These are phyloP conservation scores for Pseudorhiza aurosa DNA, from an alignment of 30 jellyfish, hydroid and myxozoan genomes.

Conservation along the genomic window DNA sequence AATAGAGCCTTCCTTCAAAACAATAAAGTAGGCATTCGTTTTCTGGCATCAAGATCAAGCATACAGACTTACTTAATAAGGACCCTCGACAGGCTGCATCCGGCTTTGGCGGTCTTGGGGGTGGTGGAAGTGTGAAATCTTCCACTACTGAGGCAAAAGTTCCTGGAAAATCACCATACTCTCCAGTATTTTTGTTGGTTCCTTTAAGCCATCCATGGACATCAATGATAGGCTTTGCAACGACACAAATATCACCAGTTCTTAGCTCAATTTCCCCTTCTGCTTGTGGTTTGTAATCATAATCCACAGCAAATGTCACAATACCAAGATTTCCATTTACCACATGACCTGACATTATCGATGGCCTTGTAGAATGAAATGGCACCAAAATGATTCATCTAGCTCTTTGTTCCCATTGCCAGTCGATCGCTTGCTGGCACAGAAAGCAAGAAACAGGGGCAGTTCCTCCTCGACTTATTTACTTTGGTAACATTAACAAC, in stretches of 20 bases:
- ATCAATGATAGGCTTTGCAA: conserved; percentile 69
- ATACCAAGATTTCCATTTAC: conserved; percentile 62
- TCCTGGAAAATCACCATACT: conserved; percentile 92
- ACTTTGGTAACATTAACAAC: too few species aligned
- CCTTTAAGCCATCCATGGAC: conserved; percentile 90
- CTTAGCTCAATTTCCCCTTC: conserved; percentile 73
- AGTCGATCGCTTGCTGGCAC: too few species aligned
- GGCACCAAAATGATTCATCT: too few species aligned
- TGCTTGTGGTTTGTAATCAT: conserved; percentile 64
- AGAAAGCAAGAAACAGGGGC: too few species aligned
- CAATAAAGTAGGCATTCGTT: too few species aligned
- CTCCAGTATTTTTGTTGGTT: conserved; percentile 68
- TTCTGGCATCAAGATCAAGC: too few species aligned
- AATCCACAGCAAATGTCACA: conserved; percentile 69
- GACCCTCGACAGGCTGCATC: background rate
- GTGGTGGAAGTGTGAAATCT: conserved; percentile 82
- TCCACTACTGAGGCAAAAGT: conserved; percentile 70
- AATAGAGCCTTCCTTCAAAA: too few species aligned
- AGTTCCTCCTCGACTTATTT: too few species aligned
- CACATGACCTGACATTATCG: background rate
- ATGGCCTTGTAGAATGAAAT: too few species aligned
- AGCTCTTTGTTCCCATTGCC: too few species aligned
- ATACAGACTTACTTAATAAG: background rate
- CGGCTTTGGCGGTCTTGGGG: conserved; percentile 84
- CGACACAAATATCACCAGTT: conserved; percentile 76